Base-by-base conservation (phyloP, 2,888 invertebrate genomes). In the Priapulus caudatus region DNA sequence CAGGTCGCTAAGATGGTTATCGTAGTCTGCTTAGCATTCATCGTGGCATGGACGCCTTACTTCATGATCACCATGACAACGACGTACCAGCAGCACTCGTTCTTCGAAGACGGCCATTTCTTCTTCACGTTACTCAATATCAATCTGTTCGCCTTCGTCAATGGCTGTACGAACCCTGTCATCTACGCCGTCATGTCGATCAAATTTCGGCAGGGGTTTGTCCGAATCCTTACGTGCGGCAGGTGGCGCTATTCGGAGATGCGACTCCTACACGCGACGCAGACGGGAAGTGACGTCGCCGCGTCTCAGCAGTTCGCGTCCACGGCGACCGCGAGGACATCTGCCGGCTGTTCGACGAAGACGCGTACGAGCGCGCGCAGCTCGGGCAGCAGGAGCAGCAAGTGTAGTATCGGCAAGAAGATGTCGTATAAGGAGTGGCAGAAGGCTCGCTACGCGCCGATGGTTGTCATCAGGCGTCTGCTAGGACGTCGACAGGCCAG, bases 1-100 rank as follows among this genome's bases (percentile, higher is more conserved):
- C 33, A 33, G 33, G 33, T 33, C n/a, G 33, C 33, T 33, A 33
- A 33, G n/a, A 33, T 33, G 33, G 33, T 33, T 33, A n/a, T 33
- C 10, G 33, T 33, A n/a, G n/a, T 33, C n/a, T 33, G 33, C n/a
- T 10, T 33, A 10, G 33, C 33, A 10, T 33, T 33, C n/a, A 33
- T 33, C 33, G n/a, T 33, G 10, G 33, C 33, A 10, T 33, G 33
- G 33, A 10, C 33, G 10, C 33, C 33, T 10, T 33, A 33, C 33
- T 33, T 33, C 33, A 33, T 33, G 10, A 33, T 33, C 33, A 33
- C 33, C 33, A 33, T 33, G 33, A n/a, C n/a, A 10, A 33, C 33
- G 10, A 33, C 33, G 10, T 33, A 33, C n/a, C 33, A 33, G 33
- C 10, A 10, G 10, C 10, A 33, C 33, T 33, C 33, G 33, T 33